A percentile compares a stretch with the other conserved stretches of the same genome.
Evolutionary conservation across 2,888 invertebrate genomes (phyloP).

Genomic region (Oligia fasciuncula): DNA sequence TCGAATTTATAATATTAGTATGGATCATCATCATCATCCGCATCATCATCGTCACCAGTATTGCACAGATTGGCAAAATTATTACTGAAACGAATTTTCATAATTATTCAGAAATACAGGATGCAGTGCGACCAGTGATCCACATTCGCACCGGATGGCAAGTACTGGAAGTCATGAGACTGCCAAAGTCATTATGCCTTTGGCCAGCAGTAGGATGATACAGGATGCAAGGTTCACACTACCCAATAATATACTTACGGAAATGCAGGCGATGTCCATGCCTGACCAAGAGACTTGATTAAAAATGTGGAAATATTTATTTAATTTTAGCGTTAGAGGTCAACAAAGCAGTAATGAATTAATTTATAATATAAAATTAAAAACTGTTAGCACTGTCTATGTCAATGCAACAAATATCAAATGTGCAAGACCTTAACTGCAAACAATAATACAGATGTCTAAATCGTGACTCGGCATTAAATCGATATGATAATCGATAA

Average conservation of each 20-base stretch:
- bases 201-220: neutral
- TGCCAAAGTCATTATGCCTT: neutral
- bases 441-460: constrained; percentile 63
- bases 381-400: constrained; percentile 13
- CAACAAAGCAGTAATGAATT: constrained; percentile 33
- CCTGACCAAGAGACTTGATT: neutral
- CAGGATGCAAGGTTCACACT: neutral
- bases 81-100: neutral
- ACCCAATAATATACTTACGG: neutral
- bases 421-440: constrained; percentile 52
- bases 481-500: constrained; percentile 67
- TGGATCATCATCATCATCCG: no score
- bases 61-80: no score
- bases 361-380: constrained; percentile 38
- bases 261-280: neutral
- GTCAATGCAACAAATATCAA: constrained; percentile 41
- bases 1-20: no score
- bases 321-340: constrained; percentile 13
- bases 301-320: neutral
- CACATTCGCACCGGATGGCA: neutral
- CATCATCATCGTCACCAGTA: no score
- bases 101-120: neutral
- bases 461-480: constrained; percentile 66
- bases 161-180: neutral
- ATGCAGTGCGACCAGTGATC: neutral